A percentile compares a stretch with the other conserved stretches of the same genome.
phyloP scores from a whole-genome alignment of 2,888 invertebrate genomes.

The Belgica antarctica region DNA sequence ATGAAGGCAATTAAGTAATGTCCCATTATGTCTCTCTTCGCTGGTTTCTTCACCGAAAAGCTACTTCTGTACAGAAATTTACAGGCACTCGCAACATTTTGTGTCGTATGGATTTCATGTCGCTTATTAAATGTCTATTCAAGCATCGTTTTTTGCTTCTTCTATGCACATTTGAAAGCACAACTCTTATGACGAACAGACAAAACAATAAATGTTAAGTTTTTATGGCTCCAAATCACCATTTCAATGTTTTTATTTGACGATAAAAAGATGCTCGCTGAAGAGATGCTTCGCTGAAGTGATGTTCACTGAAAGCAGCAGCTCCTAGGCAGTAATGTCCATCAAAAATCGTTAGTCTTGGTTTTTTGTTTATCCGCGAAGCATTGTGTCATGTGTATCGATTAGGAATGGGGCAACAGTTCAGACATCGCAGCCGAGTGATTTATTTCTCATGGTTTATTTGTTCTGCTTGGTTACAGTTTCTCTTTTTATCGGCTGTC shows the following conservation, averaged over 20 bases:
- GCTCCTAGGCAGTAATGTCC: conserved; percentile 33
- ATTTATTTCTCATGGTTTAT: conserved; percentile 38
- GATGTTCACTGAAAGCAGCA: no score
- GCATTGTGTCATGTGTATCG: conserved; percentile 32
- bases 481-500: not conserved
- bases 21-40: conserved; percentile 32
- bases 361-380: conserved; percentile 1
- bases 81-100: conserved; percentile 1
- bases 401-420: conserved; percentile 3
- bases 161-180: not conserved
- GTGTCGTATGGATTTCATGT: conserved; percentile 44
- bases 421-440: not conserved
- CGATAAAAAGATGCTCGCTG: conserved; percentile 33
- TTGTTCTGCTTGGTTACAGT: conserved; percentile 17
- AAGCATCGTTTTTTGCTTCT: not conserved
- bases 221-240: conserved; percentile 42
- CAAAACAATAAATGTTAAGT: conserved; percentile 41
- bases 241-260: conserved; percentile 33
- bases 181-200: conserved; percentile 38
- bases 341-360: conserved; percentile 24
- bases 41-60: not conserved
- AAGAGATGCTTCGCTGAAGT: no score
- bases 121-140: not conserved
- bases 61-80: conserved; percentile 19
- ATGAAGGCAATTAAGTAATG: conserved; percentile 43